These are phyloP conservation scores for Chionodraco myersi DNA, from an alignment of 2,113 vertebrate species.

Conservation along the genomic window DNA sequence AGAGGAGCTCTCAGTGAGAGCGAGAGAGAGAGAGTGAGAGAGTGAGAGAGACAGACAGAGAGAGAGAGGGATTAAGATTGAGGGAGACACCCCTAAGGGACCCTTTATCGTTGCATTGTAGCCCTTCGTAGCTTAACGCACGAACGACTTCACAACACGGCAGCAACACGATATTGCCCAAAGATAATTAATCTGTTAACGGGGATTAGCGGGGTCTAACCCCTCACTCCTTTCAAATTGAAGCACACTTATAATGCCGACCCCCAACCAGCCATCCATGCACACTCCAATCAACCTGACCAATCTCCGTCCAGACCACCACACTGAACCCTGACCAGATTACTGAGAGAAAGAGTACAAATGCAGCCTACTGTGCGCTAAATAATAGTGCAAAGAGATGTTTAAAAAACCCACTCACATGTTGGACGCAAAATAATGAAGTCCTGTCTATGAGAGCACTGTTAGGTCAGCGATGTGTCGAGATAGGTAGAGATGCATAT, in stretches of 20 bases:
- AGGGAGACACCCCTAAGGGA: constrained; percentile 79
- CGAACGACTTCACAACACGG: constrained; percentile 55
- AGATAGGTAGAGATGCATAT: constrained; percentile 60
- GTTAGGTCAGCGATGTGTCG: constrained; percentile 30
- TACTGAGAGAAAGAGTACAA: constrained; percentile 48
- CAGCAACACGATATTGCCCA: constrained; percentile 68
- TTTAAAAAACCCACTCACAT: constrained; percentile 68
- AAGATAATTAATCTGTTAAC: constrained; percentile 78
- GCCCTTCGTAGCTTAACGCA: constrained; percentile 58
- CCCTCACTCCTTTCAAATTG: constrained; percentile 41
- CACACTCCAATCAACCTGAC: constrained; percentile 54
- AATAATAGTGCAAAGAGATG: constrained; percentile 40
- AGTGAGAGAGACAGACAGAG: constrained; percentile 38
- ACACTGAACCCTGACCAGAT: constrained; percentile 62
- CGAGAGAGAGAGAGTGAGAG: constrained; percentile 53
- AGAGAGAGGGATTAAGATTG: constrained; percentile 75
- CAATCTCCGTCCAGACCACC: constrained; percentile 58
- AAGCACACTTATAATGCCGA: constrained; percentile 37
- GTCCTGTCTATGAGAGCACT: constrained; percentile 50
- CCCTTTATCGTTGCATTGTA: constrained; percentile 74
- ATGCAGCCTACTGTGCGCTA: constrained; percentile 4
- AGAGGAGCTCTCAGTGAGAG: constrained; percentile 71
- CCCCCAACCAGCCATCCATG: constrained; percentile 48
- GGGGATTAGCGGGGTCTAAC: constrained; percentile 61
- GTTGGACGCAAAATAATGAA: constrained; percentile 57